A percentile compares a stretch with the other conserved stretches of the same genome.
Conservation (phyloP, 1,140 invertebrate species). For the Brachionus asplanchnoidis region DNA sequence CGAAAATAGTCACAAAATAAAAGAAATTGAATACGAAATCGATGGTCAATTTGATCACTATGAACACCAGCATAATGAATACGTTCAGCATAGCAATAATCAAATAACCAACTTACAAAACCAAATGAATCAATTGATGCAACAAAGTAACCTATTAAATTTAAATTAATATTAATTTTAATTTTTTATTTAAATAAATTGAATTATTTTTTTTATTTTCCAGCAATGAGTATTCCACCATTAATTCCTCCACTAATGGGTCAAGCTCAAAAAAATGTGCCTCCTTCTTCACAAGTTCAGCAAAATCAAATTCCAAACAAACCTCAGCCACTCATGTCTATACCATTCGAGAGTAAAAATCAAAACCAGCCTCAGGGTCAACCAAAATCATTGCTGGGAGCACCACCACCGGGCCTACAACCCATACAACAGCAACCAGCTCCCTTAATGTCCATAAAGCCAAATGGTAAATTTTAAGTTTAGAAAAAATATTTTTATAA, state of each 20-base stretch:
- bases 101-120: constrained; percentile 71
- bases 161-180: too few species aligned
- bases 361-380: background rate
- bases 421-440: background rate
- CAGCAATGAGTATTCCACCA: constrained; percentile 33
- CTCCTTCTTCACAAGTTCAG: background rate
- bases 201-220: constrained; percentile 37
- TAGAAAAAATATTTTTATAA: constrained; percentile 43
- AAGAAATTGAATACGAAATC: constrained; percentile 68
- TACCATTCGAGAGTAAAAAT: background rate
- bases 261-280: background rate
- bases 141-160: constrained; percentile 42
- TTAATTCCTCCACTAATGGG: constrained; percentile 44
- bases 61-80: constrained; percentile 88
- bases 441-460: constrained; percentile 2
- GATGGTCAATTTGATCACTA: constrained; percentile 65
- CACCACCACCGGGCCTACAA: constrained; percentile 34
- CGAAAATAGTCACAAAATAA: constrained; percentile 70
- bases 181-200: too few species aligned
- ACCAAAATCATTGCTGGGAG: background rate
- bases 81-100: constrained; percentile 74
- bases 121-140: constrained; percentile 45
- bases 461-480: background rate
- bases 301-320: constrained; percentile 45
- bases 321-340: constrained; percentile 38